Base-by-base conservation (phyloP, 2,888 invertebrate genomes). In the Amphipoea lucens region DNA sequence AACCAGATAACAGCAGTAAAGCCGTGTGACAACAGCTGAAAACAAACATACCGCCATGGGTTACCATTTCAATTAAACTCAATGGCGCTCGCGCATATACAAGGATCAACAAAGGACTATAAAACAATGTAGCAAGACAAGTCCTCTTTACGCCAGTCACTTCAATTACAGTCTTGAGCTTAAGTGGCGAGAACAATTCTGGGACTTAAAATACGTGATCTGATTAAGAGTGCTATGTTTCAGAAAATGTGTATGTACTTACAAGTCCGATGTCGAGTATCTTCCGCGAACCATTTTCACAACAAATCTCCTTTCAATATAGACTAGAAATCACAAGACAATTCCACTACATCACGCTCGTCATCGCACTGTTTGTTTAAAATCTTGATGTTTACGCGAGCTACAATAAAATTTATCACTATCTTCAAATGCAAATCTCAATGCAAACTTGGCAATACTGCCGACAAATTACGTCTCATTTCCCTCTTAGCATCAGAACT, bases 251-350 rank as follows among this genome's bases (percentile, higher is more conserved):
- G 9, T 63, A 4, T 62, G 68, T 82, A 86, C 97, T 97, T 91
- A 96, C 96, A 96, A 91, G 90, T 97, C 96, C 36, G 96, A 96
- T 82, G 96, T 95, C 83, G 97, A 96, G 90, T 95, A 96, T 93
- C 97, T 95, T 85, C 96, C 97, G 72, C 97, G 97, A 88, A 95
- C 97, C 96, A 97, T 97, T 91, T 92, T 95, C 87, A 91, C 90
- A 87, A 90, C 89, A 83, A 84, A 82, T 86, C 84, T 87, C 78
- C 86, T 88, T 89, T 85, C 82, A 90, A 84, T 86, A 88, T 74
- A 88, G 89, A 92, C 89, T 89, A 90, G 83, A 92, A 90, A 90
- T 86, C 89, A 92, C 91, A 90, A 85, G 86, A 89, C 81, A 76
- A 89, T 86, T 85, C 80, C 84, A 90, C 90, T 90, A 90, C 88